phyloP scores from a whole-genome alignment of 2,797 vertebrate species.

The Sparus aurata region DNA sequence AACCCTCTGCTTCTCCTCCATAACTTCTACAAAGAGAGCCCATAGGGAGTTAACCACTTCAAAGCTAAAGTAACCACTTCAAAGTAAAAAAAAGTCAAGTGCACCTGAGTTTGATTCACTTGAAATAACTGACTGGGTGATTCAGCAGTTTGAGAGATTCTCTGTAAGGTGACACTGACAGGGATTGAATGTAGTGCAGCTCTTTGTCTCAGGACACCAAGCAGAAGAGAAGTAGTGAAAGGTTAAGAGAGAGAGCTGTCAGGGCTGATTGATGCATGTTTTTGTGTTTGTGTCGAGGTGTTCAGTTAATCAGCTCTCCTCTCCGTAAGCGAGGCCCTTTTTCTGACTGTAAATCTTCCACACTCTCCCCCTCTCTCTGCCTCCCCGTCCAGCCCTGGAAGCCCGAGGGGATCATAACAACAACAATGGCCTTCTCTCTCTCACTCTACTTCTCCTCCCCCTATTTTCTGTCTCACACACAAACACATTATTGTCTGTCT shows the following conservation, averaged over 20 bases:
- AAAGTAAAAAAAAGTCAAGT: constrained; percentile 3
- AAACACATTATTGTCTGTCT: constrained; percentile 82
- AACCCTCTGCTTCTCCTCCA: constrained; percentile 18
- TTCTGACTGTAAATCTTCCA: constrained; percentile 69
- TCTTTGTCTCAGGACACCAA: constrained; percentile 27
- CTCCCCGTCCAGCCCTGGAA: constrained; percentile 46
- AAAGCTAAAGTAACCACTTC: constrained; percentile 31
- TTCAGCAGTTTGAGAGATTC: constrained; percentile 39
- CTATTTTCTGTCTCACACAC: constrained; percentile 56
- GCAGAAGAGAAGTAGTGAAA: background rate
- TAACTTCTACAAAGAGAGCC: constrained; percentile 23
- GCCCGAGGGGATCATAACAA: constrained; percentile 67
- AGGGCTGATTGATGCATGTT: constrained; percentile 41
- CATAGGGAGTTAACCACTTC: constrained; percentile 36
- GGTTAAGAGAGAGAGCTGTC: constrained; percentile 20
- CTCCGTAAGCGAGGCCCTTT: constrained; percentile 57
- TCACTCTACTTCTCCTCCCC: constrained; percentile 30
- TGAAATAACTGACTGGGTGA: background rate
- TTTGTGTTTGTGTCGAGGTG: constrained; percentile 41
- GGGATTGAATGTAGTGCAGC: background rate
- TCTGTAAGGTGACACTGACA: background rate
- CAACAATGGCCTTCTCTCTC: constrained; percentile 75
- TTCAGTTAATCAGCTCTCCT: constrained; percentile 64
- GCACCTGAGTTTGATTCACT: constrained; percentile 11
- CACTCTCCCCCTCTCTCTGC: constrained; percentile 30